Conservation (phyloP, 2,113 vertebrate species). For the Prionailurus viverrinus region DNA sequence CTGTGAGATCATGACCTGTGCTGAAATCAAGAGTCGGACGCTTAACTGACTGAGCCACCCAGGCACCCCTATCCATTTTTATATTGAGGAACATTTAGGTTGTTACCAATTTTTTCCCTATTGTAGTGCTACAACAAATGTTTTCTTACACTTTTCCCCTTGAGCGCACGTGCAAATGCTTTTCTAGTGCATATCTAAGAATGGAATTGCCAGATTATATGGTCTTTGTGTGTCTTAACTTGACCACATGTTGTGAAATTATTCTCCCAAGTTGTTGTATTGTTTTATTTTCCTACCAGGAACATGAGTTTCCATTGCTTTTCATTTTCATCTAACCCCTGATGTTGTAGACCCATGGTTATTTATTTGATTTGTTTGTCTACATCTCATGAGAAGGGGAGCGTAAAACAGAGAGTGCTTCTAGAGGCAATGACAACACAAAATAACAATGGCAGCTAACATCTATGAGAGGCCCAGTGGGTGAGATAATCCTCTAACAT, state of each 20-base stretch:
- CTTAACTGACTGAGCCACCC: neutral
- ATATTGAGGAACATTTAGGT: neutral
- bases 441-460: neutral
- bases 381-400: neutral
- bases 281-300: neutral
- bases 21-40: neutral
- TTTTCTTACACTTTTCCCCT: neutral
- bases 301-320: neutral
- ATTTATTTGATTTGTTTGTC: conserved; percentile 1
- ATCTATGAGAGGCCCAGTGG: neutral
- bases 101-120: neutral
- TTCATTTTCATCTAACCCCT: neutral
- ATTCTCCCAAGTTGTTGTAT: neutral
- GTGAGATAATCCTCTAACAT: neutral
- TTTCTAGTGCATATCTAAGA: neutral
- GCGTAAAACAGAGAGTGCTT: neutral
- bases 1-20: neutral
- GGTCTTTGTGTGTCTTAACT: neutral
- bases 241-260: neutral
- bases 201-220: neutral
- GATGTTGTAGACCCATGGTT: neutral
- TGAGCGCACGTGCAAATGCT: neutral
- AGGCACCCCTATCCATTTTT: neutral
- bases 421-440: neutral
- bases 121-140: neutral